Percentiles rank a stretch among this genome's conserved stretches.
These are phyloP conservation scores for Lagodon rhomboides DNA, from an alignment of 2,797 vertebrate genomes.

Conservation along the genomic window DNA sequence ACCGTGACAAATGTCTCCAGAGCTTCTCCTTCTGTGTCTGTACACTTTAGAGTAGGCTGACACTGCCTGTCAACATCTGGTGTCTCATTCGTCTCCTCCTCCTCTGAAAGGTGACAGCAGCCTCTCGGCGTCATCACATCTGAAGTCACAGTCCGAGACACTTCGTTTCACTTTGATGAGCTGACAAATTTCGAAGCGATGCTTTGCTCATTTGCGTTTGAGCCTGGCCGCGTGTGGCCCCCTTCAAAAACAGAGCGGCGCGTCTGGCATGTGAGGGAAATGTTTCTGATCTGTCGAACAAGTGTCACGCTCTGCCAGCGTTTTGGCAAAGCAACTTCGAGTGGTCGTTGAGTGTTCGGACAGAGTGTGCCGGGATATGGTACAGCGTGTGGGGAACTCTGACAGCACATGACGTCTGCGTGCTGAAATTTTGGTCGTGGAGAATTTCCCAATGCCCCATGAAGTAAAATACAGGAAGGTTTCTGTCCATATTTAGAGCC, in stretches of 20 bases:
- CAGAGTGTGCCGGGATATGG: constrained; percentile 21
- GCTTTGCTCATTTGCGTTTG: constrained; percentile 52
- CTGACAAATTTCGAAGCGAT: constrained; percentile 38
- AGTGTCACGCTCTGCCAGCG: constrained; percentile 6
- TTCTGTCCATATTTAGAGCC: constrained; percentile 10
- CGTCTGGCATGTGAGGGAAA: not conserved
- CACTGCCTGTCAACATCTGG: constrained; percentile 28
- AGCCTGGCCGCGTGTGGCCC: constrained; percentile 22
- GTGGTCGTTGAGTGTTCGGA: constrained; percentile 40
- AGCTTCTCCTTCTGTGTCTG: constrained; percentile 37
- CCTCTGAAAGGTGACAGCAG: constrained; percentile 38
- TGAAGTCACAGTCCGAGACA: constrained; percentile 18
- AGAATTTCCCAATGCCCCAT: constrained; percentile 18
- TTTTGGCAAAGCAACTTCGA: constrained; percentile 21
- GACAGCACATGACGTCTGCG: constrained; percentile 35
- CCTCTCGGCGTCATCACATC: constrained; percentile 25
- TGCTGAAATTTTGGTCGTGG: not conserved
- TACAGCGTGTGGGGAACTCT: not conserved
- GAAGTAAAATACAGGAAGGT: constrained; percentile 34
- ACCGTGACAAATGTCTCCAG: constrained; percentile 20
- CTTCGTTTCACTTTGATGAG: constrained; percentile 43
- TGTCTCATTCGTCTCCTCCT: constrained; percentile 26
- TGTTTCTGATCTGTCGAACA: constrained; percentile 35
- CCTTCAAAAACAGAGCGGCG: not conserved
- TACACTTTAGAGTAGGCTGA: constrained; percentile 17